Conservation (phyloP, 2,113 vertebrate species). For the Catagonus wagneri region DNA sequence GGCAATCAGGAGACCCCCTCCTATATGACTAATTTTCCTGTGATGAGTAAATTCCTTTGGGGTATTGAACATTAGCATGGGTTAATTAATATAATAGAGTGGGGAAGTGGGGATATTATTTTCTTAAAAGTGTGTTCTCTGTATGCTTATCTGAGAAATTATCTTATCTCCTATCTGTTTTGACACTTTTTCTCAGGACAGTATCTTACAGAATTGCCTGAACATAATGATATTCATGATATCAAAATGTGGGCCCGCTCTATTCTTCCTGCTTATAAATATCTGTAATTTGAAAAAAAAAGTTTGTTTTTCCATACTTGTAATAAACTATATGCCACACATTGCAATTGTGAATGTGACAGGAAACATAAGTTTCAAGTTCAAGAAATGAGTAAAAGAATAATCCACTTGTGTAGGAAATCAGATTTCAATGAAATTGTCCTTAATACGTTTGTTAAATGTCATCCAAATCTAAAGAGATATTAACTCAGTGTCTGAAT, state of each 20-base stretch:
- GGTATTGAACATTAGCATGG: constrained; percentile 32
- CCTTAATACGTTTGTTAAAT: constrained; percentile 84
- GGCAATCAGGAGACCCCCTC: constrained; percentile 50
- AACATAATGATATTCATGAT: background rate
- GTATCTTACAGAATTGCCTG: background rate
- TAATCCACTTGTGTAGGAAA: constrained; percentile 73
- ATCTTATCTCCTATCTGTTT: background rate
- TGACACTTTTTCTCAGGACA: background rate
- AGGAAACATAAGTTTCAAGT: constrained; percentile 33
- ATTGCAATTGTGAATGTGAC: constrained; percentile 67
- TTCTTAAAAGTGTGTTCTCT: background rate
- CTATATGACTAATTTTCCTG: constrained; percentile 52
- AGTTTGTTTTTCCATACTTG: constrained; percentile 59
- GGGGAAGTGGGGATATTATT: background rate
- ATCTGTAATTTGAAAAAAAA: constrained; percentile 70
- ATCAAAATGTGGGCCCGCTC: background rate
- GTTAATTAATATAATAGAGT: constrained; percentile 28
- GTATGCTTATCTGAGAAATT: background rate
- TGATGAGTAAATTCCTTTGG: background rate
- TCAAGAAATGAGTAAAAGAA: constrained; percentile 69
- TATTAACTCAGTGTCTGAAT: constrained; percentile 69
- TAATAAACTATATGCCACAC: constrained; percentile 65
- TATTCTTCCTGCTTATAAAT: constrained; percentile 54
- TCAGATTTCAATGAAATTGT: constrained; percentile 79
- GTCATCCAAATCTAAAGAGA: constrained; percentile 78